Evolutionary conservation across 2,888 invertebrate species (phyloP).

Genomic region (Ormyrus nitidulus): DNA sequence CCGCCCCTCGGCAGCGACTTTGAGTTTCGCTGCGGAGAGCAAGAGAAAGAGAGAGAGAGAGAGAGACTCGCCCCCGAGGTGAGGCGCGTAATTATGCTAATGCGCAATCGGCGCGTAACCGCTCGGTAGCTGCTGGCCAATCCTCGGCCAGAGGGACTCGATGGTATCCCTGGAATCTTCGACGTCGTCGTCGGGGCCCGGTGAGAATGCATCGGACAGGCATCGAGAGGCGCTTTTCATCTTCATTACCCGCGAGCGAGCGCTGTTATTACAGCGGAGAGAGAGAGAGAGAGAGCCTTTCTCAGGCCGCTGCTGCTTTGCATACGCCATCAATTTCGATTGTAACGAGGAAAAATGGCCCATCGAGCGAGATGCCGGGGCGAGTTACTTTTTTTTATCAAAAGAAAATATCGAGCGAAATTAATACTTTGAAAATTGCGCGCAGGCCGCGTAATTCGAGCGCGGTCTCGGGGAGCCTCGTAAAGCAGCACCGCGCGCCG

Average conservation of each 20-base stretch:
- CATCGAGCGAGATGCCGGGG: background rate
- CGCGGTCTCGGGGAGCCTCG: background rate
- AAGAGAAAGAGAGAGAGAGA: no score
- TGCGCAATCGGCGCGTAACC: constrained; percentile 72
- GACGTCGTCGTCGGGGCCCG: background rate
- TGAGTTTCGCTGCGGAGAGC: background rate
- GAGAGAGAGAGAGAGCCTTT: background rate
- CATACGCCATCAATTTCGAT: constrained; percentile 37
- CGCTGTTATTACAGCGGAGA: constrained; percentile 32
- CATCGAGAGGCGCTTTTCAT: constrained; percentile 44
- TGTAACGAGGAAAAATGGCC: constrained; percentile 45
- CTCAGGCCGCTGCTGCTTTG: constrained; percentile 16
- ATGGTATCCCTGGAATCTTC: constrained; percentile 38
- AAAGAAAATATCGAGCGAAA: background rate
- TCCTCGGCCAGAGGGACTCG: background rate
- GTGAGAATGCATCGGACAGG: constrained; percentile 5
- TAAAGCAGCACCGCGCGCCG: background rate
- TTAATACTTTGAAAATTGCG: background rate
- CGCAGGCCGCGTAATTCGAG: background rate
- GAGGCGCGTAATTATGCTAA: constrained; percentile 73
- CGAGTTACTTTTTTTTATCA: background rate
- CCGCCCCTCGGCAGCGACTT: constrained; percentile 1
- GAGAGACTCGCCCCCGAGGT: constrained; percentile 22
- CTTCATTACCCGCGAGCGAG: constrained; percentile 39
- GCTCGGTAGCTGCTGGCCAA: constrained; percentile 22